Conservation (phyloP, 2,797 vertebrate species). For the Sebastes melanostomus region DNA sequence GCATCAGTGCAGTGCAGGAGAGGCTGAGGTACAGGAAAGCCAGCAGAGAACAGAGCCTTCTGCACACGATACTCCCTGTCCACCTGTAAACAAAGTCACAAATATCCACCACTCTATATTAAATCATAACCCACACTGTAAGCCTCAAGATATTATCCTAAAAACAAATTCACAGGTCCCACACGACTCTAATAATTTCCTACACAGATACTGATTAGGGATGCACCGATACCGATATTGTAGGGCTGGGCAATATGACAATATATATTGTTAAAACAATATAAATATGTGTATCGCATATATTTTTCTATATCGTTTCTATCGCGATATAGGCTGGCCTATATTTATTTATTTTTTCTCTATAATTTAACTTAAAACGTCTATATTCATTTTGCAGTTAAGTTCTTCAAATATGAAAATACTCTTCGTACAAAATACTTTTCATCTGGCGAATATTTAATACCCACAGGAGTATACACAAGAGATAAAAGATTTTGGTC, state of each 20-base stretch:
- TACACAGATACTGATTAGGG: not conserved
- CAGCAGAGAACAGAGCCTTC: conserved; percentile 85
- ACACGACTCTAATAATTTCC: not conserved
- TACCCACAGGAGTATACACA: no score
- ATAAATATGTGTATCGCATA: rapidly evolving
- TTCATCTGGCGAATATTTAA: rapidly evolving
- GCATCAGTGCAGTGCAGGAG: conserved; percentile 86
- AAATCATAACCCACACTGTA: not conserved
- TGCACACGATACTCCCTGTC: conserved; percentile 92
- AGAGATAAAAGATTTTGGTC: no score
- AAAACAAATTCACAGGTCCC: no score
- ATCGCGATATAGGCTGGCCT: no score
- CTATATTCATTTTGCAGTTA: no score
- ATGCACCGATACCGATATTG: no score
- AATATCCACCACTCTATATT: not conserved
- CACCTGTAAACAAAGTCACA: conserved; percentile 76
- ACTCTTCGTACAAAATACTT: not conserved
- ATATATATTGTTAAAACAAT: no score
- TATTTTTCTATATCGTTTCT: no score
- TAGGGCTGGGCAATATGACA: no score
- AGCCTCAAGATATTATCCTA: not conserved
- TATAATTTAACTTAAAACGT: no score
- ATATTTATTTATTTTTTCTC: no score
- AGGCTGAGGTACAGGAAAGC: conserved; percentile 92
- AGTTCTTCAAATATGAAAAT: no score